Conservation (phyloP, 2,113 vertebrate genomes). For the Erinaceus europaeus region DNA sequence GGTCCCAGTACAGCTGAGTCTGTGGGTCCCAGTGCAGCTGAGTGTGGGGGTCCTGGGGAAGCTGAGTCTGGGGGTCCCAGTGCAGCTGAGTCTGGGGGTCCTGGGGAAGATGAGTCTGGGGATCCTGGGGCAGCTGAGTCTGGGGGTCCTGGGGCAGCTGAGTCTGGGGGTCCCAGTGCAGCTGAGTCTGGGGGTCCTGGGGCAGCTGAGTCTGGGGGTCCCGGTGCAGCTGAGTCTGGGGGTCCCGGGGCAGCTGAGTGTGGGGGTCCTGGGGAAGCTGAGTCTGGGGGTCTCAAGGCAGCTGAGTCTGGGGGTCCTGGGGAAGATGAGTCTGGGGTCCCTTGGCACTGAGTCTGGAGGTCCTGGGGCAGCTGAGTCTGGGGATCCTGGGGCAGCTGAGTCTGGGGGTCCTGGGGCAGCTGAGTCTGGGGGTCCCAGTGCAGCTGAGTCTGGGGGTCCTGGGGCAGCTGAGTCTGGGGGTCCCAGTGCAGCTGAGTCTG, state of each 20-base stretch:
- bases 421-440: neutral
- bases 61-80: neutral
- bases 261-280: too few species aligned
- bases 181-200: neutral
- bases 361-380: too few species aligned
- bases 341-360: too few species aligned
- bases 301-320: fast-evolving
- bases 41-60: neutral
- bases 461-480: too few species aligned
- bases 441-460: neutral
- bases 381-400: too few species aligned
- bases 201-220: neutral
- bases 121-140: neutral
- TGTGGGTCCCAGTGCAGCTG: neutral
- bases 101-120: too few species aligned
- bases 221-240: neutral
- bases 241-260: neutral
- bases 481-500: neutral
- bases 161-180: neutral
- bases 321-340: neutral
- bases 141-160: neutral
- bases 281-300: too few species aligned
- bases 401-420: neutral
- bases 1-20: neutral
- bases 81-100: neutral